phyloP scores from a whole-genome alignment of 2,797 vertebrate genomes.

The Bovichtus variegatus region DNA sequence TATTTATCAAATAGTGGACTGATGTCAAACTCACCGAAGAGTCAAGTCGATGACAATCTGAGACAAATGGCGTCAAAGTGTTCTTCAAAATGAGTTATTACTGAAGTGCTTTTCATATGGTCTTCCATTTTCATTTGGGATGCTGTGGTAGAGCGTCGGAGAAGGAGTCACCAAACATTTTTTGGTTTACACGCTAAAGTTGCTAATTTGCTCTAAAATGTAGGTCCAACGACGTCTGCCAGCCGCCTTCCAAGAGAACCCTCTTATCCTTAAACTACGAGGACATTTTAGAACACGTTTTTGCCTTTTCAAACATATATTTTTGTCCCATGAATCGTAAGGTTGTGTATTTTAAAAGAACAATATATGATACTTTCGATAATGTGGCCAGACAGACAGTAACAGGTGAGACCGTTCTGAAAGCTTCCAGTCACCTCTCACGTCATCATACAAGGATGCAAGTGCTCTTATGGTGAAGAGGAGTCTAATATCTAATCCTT shows the following conservation, averaged over 20 bases:
- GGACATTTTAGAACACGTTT: slow-evolving; percentile 9
- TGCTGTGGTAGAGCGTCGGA: background rate
- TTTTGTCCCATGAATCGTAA: slow-evolving; percentile 30
- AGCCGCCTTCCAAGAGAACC: background rate
- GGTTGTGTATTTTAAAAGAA: slow-evolving; percentile 32
- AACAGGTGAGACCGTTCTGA: slow-evolving; percentile 61
- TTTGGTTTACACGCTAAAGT: background rate
- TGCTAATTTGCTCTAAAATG: slow-evolving; percentile 17
- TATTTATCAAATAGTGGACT: background rate
- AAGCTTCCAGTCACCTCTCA: slow-evolving; percentile 56
- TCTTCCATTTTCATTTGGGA: background rate
- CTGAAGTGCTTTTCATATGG: background rate
- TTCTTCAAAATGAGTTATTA: background rate
- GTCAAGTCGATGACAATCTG: background rate
- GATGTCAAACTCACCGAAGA: background rate
- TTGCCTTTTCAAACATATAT: slow-evolving; percentile 15
- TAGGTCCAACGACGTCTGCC: slow-evolving; percentile 17
- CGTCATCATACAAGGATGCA: slow-evolving; percentile 45
- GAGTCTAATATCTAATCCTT: slow-evolving; percentile 71
- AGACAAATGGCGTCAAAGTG: background rate
- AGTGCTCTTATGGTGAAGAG: slow-evolving; percentile 67
- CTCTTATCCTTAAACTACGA: slow-evolving; percentile 6
- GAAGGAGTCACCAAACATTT: background rate
- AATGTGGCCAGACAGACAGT: slow-evolving; percentile 49
- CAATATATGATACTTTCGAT: slow-evolving; percentile 43